A percentile compares a stretch with the other conserved stretches of the same genome.
Evolutionary conservation across 2,888 invertebrate species (phyloP).

Genomic region (Emmelina monodactyla): DNA sequence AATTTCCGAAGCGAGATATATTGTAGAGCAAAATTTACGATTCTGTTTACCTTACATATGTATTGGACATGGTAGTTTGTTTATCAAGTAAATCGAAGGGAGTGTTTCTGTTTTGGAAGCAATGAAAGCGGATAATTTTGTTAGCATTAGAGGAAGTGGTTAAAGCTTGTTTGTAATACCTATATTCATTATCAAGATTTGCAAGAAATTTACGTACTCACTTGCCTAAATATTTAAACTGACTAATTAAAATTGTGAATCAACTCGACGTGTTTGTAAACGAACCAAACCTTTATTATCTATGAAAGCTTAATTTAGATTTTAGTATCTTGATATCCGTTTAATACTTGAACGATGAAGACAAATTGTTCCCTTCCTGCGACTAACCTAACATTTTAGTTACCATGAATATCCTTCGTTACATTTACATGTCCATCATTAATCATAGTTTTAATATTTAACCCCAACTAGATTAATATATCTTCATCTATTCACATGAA

Average conservation of each 20-base stretch:
- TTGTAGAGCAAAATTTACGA: constrained; percentile 50
- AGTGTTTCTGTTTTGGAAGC: constrained; percentile 30
- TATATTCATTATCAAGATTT: constrained; percentile 8
- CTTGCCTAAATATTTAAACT: too few relatives aligned
- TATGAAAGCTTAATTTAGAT: too few relatives aligned
- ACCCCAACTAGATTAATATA: constrained; percentile 64
- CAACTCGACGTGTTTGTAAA: too few relatives aligned
- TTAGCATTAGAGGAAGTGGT: constrained; percentile 35
- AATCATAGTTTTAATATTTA: constrained; percentile 67
- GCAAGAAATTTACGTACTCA: too few relatives aligned
- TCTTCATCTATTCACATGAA: constrained; percentile 55
- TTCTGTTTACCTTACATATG: constrained; percentile 46
- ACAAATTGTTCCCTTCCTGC: constrained; percentile 41
- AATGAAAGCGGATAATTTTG: constrained; percentile 45
- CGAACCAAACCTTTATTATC: too few relatives aligned
- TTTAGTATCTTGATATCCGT: constrained; percentile 21
- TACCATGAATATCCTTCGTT: constrained; percentile 26
- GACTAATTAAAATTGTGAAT: too few relatives aligned
- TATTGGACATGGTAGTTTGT: constrained; percentile 45
- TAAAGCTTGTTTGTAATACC: constrained; percentile 34
- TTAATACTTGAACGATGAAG: constrained; percentile 51
- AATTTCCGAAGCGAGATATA: constrained; percentile 35
- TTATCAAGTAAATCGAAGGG: constrained; percentile 48
- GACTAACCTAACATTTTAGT: background rate
- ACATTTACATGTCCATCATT: constrained; percentile 57